phyloP scores from a whole-genome alignment of 1,140 invertebrate species.

The Rhopalosiphum padi region DNA sequence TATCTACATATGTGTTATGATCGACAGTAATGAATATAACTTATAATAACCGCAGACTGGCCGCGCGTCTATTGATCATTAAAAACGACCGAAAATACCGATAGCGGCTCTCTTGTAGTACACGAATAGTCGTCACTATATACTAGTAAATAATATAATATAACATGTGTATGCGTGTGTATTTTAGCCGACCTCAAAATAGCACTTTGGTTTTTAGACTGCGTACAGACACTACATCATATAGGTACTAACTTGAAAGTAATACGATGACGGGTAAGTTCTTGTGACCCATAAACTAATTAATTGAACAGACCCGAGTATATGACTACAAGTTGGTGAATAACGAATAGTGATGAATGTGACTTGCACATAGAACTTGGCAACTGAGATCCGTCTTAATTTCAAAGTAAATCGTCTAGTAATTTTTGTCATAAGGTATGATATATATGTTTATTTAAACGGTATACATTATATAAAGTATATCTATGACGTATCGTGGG shows the following conservation, averaged over 20 bases:
- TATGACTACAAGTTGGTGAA: constrained; percentile 9
- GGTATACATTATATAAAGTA: background rate
- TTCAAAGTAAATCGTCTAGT: background rate
- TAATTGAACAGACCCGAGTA: constrained; percentile 17
- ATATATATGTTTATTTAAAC: constrained; percentile 18
- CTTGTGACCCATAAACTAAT: constrained; percentile 40
- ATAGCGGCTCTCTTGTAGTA: background rate
- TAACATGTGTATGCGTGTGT: background rate
- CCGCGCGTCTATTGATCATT: background rate
- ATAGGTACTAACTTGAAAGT: constrained; percentile 1
- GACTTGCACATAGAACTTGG: background rate
- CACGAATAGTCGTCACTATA: background rate
- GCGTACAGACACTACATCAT: background rate
- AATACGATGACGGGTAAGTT: background rate
- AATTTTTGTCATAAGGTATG: constrained; percentile 13
- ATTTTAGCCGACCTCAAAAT: background rate
- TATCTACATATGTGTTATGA: background rate
- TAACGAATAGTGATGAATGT: constrained; percentile 31
- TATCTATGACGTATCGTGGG: background rate
- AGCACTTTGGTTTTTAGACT: background rate
- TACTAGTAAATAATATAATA: background rate
- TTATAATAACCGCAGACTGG: background rate
- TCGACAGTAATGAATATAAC: no score
- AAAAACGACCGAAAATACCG: background rate
- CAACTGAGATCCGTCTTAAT: constrained; percentile 39